These are phyloP conservation scores for Mastomys coucha DNA, from an alignment of 2,113 vertebrate species.

Conservation along the genomic window DNA sequence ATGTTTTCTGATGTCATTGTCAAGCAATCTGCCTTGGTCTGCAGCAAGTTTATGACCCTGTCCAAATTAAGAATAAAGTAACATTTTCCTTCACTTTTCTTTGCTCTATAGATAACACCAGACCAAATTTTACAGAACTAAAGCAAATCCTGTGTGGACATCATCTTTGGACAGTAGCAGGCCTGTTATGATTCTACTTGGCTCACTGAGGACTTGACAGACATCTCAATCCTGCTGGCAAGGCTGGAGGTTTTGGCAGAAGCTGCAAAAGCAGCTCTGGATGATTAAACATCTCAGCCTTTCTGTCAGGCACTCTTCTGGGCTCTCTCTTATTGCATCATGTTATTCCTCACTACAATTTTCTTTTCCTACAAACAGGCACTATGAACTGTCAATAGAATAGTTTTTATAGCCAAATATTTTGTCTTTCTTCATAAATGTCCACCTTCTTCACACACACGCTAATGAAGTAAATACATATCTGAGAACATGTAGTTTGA, in stretches of 20 bases:
- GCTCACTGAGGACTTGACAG: background rate
- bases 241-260: background rate
- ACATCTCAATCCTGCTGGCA: background rate
- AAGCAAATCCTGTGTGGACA: background rate
- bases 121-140: background rate
- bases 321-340: background rate
- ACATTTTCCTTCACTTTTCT: background rate
- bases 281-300: background rate
- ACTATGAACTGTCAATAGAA: background rate
- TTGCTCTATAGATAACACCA: background rate
- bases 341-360: background rate
- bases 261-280: background rate
- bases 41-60: background rate
- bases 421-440: background rate
- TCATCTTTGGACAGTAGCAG: background rate
- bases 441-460: background rate
- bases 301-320: background rate
- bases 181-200: too few species aligned
- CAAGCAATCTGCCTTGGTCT: background rate
- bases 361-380: background rate
- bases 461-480: background rate
- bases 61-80: background rate
- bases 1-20: background rate
- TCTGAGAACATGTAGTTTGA: background rate
- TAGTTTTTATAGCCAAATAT: background rate